Conservation (phyloP, 2,888 invertebrate genomes). For the Pachliopta kotzebuea region DNA sequence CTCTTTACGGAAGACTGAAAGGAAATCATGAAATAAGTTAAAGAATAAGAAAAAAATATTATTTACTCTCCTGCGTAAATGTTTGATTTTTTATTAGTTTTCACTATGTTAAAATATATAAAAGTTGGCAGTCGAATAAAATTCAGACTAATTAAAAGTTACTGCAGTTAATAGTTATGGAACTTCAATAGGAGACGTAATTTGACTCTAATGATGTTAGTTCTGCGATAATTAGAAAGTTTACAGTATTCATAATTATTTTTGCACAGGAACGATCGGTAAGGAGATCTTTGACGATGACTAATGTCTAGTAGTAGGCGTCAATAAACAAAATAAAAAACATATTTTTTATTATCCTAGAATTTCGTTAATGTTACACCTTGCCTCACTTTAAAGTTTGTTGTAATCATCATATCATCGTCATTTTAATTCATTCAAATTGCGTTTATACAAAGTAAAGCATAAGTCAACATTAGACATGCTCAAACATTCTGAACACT, state of each 20-base stretch:
- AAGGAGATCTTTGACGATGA: too few species aligned
- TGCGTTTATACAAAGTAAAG: not conserved
- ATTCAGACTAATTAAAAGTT: constrained; percentile 24
- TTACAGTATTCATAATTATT: constrained; percentile 3
- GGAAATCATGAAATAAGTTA: not conserved
- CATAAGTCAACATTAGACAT: not conserved
- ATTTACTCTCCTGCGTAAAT: too few species aligned
- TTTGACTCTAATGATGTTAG: constrained; percentile 5
- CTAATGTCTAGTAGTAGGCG: too few species aligned
- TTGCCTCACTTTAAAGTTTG: too few species aligned
- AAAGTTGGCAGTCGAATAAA: constrained; percentile 17
- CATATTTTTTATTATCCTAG: too few species aligned
- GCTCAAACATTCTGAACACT: constrained; percentile 7
- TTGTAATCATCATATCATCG: too few species aligned
- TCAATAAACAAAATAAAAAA: too few species aligned
- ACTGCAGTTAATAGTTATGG: constrained; percentile 1
- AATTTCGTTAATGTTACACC: too few species aligned
- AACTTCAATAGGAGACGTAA: constrained; percentile 8
- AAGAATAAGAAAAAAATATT: not conserved
- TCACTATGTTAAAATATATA: constrained; percentile 15
- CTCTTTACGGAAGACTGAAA: not conserved
- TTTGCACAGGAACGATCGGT: too few species aligned
- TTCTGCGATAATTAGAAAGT: constrained; percentile 14
- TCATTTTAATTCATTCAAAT: not conserved
- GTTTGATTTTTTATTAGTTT: not conserved